A percentile compares a stretch with the other conserved stretches of the same genome.
These are phyloP conservation scores for Pemphigus obesinymphae DNA, from an alignment of 1,140 invertebrate genomes.

Conservation along the genomic window DNA sequence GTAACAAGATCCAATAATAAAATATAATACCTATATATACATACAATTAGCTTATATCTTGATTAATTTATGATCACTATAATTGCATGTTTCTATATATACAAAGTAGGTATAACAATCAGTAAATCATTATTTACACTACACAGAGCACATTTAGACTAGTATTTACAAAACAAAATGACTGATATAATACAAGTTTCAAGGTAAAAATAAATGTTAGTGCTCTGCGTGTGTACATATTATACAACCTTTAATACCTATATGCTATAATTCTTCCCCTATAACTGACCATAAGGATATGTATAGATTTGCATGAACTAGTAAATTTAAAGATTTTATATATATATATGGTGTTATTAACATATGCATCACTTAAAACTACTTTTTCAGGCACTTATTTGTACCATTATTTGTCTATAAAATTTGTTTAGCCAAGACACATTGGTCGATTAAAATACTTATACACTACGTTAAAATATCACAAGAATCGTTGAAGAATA, in stretches of 20 bases:
- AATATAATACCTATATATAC: background rate
- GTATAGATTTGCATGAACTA: background rate
- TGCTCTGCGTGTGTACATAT: background rate
- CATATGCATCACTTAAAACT: background rate
- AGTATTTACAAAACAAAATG: slow-evolving; percentile 36
- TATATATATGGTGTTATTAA: background rate
- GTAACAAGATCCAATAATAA: background rate
- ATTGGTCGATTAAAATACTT: slow-evolving; percentile 14
- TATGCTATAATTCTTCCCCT: background rate
- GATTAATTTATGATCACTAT: slow-evolving; percentile 2
- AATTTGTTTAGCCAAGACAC: slow-evolving; percentile 17
- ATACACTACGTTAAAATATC: slow-evolving; percentile 27
- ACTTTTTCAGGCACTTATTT: slow-evolving; percentile 20
- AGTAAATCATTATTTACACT: background rate
- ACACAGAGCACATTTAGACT: slow-evolving; percentile 20
- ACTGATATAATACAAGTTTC: slow-evolving; percentile 20
- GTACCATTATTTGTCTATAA: background rate
- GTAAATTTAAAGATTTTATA: background rate
- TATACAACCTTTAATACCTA: background rate
- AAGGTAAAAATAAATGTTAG: background rate
- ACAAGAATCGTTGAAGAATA: slow-evolving; percentile 12
- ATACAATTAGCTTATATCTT: background rate
- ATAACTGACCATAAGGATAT: slow-evolving; percentile 14
- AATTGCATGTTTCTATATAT: background rate
- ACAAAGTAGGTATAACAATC: too few species aligned